Conservation (phyloP, 23 tunicate genomes). For the Trididemnum miniatum region DNA sequence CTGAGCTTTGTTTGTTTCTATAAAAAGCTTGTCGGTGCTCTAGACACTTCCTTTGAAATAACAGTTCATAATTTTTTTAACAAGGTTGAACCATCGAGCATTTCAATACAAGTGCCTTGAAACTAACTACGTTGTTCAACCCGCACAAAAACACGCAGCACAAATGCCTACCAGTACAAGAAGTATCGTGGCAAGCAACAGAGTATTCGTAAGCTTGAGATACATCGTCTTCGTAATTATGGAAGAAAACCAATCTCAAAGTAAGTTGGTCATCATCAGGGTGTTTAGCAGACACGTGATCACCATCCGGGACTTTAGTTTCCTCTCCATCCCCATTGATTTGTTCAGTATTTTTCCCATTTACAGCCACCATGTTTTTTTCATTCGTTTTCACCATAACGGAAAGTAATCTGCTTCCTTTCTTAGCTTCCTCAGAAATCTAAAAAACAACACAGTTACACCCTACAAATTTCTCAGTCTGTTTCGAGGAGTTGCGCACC, state of each 20-base stretch:
- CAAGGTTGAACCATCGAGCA: no score
- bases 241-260: slow-evolving; percentile 41
- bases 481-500: no score
- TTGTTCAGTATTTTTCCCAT: neutral
- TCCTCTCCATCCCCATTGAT: neutral
- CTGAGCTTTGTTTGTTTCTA: no score
- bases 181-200: slow-evolving; percentile 41
- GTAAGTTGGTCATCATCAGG: no score
- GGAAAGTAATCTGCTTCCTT: slow-evolving; percentile 51
- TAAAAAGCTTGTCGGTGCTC: no score
- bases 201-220: slow-evolving; percentile 22
- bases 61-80: no score
- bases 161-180: slow-evolving; percentile 54
- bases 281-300: no score
- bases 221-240: slow-evolving; percentile 7
- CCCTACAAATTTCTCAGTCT: no score
- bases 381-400: slow-evolving; percentile 35
- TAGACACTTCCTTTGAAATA: no score
- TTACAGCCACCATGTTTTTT: neutral
- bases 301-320: neutral
- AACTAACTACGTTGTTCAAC: neutral
- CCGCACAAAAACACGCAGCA: neutral
- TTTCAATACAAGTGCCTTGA: no score
- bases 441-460: slow-evolving; percentile 5
- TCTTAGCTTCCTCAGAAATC: slow-evolving; percentile 44